Evolutionary conservation across 2,113 vertebrate species (phyloP).

Genomic region (Eurystomus gularis): DNA sequence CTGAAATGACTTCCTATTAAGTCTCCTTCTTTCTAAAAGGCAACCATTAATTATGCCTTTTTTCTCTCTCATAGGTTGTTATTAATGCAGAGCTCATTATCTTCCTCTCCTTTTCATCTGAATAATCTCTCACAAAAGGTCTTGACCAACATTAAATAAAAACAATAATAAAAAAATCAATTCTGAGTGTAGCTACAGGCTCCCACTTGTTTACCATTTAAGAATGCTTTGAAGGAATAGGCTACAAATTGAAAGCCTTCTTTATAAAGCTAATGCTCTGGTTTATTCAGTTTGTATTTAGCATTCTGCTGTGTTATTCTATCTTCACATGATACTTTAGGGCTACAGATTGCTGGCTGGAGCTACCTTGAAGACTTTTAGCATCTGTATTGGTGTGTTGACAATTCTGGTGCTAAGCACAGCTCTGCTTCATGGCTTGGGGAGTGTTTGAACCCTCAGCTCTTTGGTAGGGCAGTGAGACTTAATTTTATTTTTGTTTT

Average conservation of each 20-base stretch:
- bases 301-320: background rate
- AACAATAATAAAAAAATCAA: background rate
- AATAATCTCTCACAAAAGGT: background rate
- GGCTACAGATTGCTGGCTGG: background rate
- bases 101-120: background rate
- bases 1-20: background rate
- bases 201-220: background rate
- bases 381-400: rapidly evolving
- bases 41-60: background rate
- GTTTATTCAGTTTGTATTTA: background rate
- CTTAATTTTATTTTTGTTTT: background rate
- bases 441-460: background rate
- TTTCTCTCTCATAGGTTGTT: background rate
- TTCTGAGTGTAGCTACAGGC: background rate
- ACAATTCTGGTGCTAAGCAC: background rate
- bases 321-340: background rate
- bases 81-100: conserved; percentile 33
- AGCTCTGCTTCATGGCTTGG: background rate
- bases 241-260: background rate
- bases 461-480: background rate
- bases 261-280: background rate
- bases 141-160: background rate
- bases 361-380: background rate
- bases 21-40: background rate
- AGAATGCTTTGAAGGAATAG: background rate